Conservation (phyloP, 1,140 invertebrate species). For the Cepaea nemoralis region DNA sequence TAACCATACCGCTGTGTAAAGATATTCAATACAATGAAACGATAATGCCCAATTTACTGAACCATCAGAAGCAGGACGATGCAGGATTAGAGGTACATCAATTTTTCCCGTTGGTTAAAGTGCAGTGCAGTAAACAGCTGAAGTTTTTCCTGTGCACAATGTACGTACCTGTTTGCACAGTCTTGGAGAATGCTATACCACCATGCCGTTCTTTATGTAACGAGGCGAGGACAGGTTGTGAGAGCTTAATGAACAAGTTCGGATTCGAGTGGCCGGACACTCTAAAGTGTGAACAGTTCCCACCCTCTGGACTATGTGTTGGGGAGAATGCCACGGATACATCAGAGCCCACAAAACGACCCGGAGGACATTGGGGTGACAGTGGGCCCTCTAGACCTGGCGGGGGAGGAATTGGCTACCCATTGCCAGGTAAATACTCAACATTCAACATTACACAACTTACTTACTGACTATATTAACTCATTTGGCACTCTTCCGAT, state of each 20-base stretch:
- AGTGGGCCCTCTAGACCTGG: not conserved
- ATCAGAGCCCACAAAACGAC: constrained; percentile 48
- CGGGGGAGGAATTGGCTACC: no score
- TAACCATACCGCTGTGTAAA: constrained; percentile 91
- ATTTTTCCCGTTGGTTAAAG: constrained; percentile 92
- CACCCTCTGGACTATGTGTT: constrained; percentile 86
- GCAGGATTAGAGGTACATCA: constrained; percentile 93
- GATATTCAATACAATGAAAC: constrained; percentile 95
- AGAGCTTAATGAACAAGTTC: constrained; percentile 90
- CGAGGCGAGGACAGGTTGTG: constrained; percentile 78
- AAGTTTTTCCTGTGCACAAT: constrained; percentile 97
- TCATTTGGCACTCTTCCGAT: no score
- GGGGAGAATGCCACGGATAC: constrained; percentile 79
- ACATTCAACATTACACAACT: no score
- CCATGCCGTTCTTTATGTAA: no score
- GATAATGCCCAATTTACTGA: constrained; percentile 93
- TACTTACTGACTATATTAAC: no score
- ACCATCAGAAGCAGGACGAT: constrained; percentile 93
- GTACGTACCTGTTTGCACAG: constrained; percentile 90
- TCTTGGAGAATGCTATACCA: constrained; percentile 89
- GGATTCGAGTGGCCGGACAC: constrained; percentile 93
- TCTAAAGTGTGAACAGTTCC: constrained; percentile 91
- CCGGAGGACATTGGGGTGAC: constrained; percentile 10
- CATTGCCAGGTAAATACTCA: no score
- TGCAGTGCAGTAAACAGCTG: constrained; percentile 92